phyloP scores from a whole-genome alignment of 92 coral and sea anemone genomes.

The Scolanthus callimorphus region DNA sequence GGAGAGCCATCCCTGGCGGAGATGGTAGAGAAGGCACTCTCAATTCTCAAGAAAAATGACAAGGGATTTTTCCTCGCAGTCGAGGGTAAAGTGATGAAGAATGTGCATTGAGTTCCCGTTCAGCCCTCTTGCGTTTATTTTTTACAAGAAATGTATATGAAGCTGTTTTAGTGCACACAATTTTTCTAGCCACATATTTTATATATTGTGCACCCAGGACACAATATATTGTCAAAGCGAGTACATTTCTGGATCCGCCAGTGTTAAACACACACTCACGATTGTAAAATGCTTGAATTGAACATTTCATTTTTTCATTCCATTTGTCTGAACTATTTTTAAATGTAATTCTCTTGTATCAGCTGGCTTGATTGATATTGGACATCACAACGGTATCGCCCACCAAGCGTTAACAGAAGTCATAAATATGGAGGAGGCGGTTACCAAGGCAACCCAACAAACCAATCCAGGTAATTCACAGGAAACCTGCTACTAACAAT shows the following conservation, averaged over 20 bases:
- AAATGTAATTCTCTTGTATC: neutral
- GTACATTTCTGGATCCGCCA: too few species aligned
- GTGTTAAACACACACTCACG: too few species aligned
- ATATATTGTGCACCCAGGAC: neutral
- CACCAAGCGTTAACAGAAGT: neutral
- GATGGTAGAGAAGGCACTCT: slow-evolving; percentile 77
- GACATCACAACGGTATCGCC: neutral
- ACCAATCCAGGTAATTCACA: neutral
- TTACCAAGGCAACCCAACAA: neutral
- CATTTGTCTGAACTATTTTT: neutral
- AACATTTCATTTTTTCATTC: too few species aligned
- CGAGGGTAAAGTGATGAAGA: slow-evolving; percentile 54
- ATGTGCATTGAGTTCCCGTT: too few species aligned
- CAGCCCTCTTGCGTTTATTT: too few species aligned
- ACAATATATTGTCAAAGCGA: too few species aligned
- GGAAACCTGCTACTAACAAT: too few species aligned
- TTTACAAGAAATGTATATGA: too few species aligned
- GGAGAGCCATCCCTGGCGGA: slow-evolving; percentile 78
- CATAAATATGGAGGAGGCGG: neutral
- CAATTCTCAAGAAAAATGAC: slow-evolving; percentile 71
- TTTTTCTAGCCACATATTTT: neutral
- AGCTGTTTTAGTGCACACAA: too few species aligned
- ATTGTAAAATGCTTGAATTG: too few species aligned
- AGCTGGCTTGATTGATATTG: neutral
- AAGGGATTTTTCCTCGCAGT: slow-evolving; percentile 84